Evolutionary conservation across 2,888 invertebrate species (phyloP).

Genomic region (Eupithecia exiguata): DNA sequence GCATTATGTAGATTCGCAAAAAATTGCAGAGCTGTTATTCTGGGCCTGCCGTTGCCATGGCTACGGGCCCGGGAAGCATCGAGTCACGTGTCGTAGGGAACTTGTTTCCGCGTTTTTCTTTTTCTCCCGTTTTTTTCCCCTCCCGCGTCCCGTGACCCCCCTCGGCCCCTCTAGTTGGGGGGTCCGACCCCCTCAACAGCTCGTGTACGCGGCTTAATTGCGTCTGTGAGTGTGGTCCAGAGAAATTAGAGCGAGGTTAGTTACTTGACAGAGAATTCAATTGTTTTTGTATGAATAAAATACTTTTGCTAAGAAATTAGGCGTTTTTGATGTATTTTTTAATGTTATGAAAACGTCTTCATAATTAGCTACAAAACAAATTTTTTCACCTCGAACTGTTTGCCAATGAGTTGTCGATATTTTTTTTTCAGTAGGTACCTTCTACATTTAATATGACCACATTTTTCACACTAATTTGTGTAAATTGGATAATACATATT

Average conservation of each 20-base stretch:
- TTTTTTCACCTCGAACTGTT: not conserved
- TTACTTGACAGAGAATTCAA: slow-evolving; percentile 57
- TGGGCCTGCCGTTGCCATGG: slow-evolving; percentile 69
- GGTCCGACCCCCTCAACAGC: slow-evolving; percentile 61
- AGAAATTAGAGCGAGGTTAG: slow-evolving; percentile 80
- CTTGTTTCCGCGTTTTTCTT: slow-evolving; percentile 81
- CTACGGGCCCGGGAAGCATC: slow-evolving; percentile 78
- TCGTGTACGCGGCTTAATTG: slow-evolving; percentile 83
- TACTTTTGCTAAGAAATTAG: not conserved
- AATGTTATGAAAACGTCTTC: too few species aligned
- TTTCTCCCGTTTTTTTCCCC: slow-evolving; percentile 75
- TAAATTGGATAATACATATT: not conserved
- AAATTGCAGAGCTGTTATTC: slow-evolving; percentile 47
- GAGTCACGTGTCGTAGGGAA: slow-evolving; percentile 82
- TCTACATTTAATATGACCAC: not conserved
- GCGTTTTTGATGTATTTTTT: too few species aligned
- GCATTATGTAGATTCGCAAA: slow-evolving; percentile 44
- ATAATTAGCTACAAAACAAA: not conserved
- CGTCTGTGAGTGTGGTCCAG: slow-evolving; percentile 84
- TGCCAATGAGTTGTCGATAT: not conserved
- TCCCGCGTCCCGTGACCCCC: slow-evolving; percentile 50
- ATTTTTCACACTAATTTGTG: not conserved
- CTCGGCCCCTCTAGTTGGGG: slow-evolving; percentile 34
- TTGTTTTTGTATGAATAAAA: slow-evolving; percentile 20
- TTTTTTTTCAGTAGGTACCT: not conserved